A percentile compares a stretch with the other conserved stretches of the same genome.
Evolutionary conservation across 2,797 vertebrate genomes (phyloP).

Genomic region (Parambassis ranga): DNA sequence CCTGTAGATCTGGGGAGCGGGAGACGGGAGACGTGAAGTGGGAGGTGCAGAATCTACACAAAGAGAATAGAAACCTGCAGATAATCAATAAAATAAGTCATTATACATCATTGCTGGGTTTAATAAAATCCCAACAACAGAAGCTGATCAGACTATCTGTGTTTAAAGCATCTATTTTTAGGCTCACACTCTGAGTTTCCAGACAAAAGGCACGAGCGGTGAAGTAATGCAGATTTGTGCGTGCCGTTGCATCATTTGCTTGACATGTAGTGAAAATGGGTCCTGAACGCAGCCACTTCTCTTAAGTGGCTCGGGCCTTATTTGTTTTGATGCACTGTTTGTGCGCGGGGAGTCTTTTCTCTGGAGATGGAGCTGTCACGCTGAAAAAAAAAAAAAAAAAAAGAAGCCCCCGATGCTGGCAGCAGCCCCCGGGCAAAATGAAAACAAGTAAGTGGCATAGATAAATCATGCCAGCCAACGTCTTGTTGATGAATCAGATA

Average conservation of each 20-base stretch:
- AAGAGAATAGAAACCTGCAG: conserved; percentile 24
- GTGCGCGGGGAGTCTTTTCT: conserved; percentile 78
- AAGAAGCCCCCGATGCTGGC: conserved; percentile 80
- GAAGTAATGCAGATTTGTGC: conserved; percentile 55
- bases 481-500: conserved; percentile 79
- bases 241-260: conserved; percentile 63
- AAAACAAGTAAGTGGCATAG: conserved; percentile 85
- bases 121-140: conserved; percentile 12
- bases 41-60: conserved; percentile 34
- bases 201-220: conserved; percentile 51
- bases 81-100: conserved; percentile 35
- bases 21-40: conserved; percentile 32
- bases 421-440: conserved; percentile 83
- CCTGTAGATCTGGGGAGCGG: conserved; percentile 87
- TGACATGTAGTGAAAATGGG: conserved; percentile 74
- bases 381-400: conserved; percentile 78
- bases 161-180: conserved; percentile 38
- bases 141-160: conserved; percentile 7
- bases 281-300: conserved; percentile 74
- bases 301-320: conserved; percentile 78
- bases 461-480: conserved; percentile 82
- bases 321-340: conserved; percentile 84
- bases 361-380: conserved; percentile 84
- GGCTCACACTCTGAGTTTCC: conserved; percentile 1
- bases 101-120: conserved; percentile 25